Evolutionary conservation across 2,888 invertebrate genomes (phyloP), one percentile per base, ranked within the genome.

Genomic region (Carabus problematicus): DNA sequence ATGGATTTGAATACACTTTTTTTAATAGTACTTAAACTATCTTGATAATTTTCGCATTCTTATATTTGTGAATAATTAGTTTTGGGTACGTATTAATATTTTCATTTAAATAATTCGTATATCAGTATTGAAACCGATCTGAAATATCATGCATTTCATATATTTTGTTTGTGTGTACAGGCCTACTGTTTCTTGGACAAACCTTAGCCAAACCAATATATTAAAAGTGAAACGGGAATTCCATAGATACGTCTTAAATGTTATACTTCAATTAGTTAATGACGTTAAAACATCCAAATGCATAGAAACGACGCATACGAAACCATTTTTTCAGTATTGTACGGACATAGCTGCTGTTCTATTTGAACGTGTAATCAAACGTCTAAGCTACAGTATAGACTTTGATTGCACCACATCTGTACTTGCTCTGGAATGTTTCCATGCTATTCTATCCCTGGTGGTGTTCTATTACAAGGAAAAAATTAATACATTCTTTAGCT

Each of bases 341-440:
- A 76, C 78, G 18, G 78, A 80, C 43, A 78, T 85, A 55, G 82
- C 80, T 56, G 72, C 74, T 74, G 78, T 79, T 75, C 75, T 81
- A 70, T 80, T 76, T 70, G 81, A 83, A 64, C 79, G 82, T 60
- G 84, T 85, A 70, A 80, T 86, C 12, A 79, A 78, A 61, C 84
- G 85, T 68, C 84, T 88, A 71, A 80, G 83, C 71, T 83, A 85
- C 16, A 82, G 87, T 75, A 82, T 84, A 14, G 84, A 85, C 49
- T 87, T 88, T 73, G 88, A 90, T 72, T 84, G 84, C 43, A 80
- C 81, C 55, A 84, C 86, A 0, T 84, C 87, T 0, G 75, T 86
- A 59, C 76, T 82, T 1, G 86, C 87, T 63, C 72, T 89, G 14
- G 89, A 90, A 74, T 84, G 88, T 74, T 90, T 87, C 82, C 80